Base-by-base conservation (phyloP, 2,888 invertebrate genomes). In the Arge pagana region DNA sequence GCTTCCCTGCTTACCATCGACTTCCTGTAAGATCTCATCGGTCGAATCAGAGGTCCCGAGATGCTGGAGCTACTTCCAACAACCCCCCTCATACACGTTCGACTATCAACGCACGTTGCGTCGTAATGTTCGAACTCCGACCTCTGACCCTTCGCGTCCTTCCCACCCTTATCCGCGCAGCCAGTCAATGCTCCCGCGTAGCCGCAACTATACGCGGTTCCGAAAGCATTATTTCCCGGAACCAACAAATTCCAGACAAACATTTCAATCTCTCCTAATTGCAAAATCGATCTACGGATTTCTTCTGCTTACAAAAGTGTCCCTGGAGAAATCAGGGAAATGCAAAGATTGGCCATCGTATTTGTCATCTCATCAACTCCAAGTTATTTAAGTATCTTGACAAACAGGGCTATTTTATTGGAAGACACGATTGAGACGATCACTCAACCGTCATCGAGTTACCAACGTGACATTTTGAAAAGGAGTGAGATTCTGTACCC, bases 71-170 rank as follows among this genome's bases (percentile, higher is more conserved):
- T n/a, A n/a, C n/a, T n/a, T n/a, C n/a, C n/a, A n/a, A n/a, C n/a
- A n/a, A n/a, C n/a, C n/a, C 61, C 59, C 60, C 66, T 67, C 68
- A 70, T 71, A 68, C 71, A 72, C n/a, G n/a, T n/a, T n/a, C n/a
- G 73, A 73, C 72, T 72, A 72, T 65, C 61, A 15, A 35, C 45
- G 45, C 45, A 45, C 45, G 45, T 45, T 45, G 45, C 45, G 45
- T 33, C 45, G 33, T 35, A 35, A 35, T 33, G 35, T 45, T 45
- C 45, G 45, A 33, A 21, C 45, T 45, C 45, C 45, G 23, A 33
- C 33, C 45, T 45, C 21, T 45, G 45, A 45, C 23, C 45, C 45
- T 45, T 45, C 10, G 16, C 23, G 24, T 45, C 24, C 23, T 45
- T 23, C 13, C 11, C 21, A 7, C 23, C n/a, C 35, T 31, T 23